Evolutionary conservation across 2,113 vertebrate species (phyloP), one percentile per base, ranked within the genome.

Genomic region (Malurus elegans): DNA sequence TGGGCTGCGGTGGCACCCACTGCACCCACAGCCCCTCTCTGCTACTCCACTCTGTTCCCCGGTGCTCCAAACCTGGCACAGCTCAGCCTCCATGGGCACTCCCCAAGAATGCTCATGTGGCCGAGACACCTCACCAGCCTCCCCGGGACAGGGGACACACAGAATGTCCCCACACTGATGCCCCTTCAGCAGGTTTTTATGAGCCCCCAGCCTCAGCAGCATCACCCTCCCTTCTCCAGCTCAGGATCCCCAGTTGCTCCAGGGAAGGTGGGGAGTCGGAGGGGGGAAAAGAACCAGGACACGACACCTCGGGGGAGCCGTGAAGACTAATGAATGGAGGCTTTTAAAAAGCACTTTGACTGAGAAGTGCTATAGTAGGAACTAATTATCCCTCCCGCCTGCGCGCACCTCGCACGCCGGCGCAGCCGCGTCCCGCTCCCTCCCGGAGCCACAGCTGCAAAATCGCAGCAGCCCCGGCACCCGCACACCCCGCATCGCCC

Each of bases 321-420:
- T 79, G 81, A 81, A 81, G 62, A 80, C 90, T 95, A 92, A 94
- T 91, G 81, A 96, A 93, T 71, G 90, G 94, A 92, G 61, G 73
- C 85, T 97, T 96, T 92, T 96, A 88, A 88, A 91, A 89, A 96
- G 92, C 82, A 91, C 82, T 95, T 88, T 45, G 76, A 93, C 79
- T 57, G 93, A 92, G 87, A 94, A 95, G 93, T 56, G 93, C 80
- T 62, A 20, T 18, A 88, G 92, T 89, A 95, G 85, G 89, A 86
- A 88, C 90, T 83, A 95, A 76, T 95, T 93, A 95, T 89, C 86
- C 90, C 94, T 88, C 76, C 71, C 32, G 88, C 87, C 79, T 29
- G 90, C 64, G 58, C 47, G 67, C 90, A 66, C 94, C 91, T 45
- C n/a, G 54, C 69, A 69, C 72, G 54, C 95, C 76, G 40, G 54